Evolutionary conservation across 2,113 vertebrate genomes (phyloP).

Genomic region (Vulpes ferrilata): DNA sequence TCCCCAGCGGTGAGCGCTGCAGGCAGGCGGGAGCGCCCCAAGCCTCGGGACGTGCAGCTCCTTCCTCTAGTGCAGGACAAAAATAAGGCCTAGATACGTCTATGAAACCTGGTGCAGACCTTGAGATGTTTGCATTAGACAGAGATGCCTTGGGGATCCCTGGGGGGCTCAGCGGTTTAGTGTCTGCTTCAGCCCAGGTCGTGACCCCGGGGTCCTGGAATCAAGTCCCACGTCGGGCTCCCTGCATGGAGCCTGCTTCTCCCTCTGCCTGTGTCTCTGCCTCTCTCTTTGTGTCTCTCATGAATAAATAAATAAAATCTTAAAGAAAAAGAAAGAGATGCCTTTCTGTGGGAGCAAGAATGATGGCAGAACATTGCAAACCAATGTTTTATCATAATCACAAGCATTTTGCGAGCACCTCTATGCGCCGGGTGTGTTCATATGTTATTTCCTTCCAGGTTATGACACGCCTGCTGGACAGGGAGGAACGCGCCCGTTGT

Average conservation of each 20-base stretch:
- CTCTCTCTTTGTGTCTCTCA: too few species aligned
- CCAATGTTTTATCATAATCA: neutral
- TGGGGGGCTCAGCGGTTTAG: too few species aligned
- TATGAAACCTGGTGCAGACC: neutral
- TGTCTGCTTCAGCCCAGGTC: too few species aligned
- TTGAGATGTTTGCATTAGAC: neutral
- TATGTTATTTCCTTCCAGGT: neutral
- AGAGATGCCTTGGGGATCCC: too few species aligned
- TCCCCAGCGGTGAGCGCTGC: neutral
- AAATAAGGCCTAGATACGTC: neutral
- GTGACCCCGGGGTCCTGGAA: too few species aligned
- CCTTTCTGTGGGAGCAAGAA: neutral
- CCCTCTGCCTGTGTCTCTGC: too few species aligned
- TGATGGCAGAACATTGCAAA: neutral
- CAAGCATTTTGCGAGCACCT: neutral
- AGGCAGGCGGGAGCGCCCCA: accelerated
- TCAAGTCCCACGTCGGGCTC: too few species aligned
- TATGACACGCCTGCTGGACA: accelerated
- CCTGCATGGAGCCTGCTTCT: too few species aligned
- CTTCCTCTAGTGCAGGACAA: neutral
- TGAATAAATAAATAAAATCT: too few species aligned
- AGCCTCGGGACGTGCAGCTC: accelerated
- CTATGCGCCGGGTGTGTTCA: neutral
- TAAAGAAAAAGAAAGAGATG: too few species aligned
- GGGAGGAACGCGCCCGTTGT: neutral